Conservation (phyloP, 2,888 invertebrate species). For the Harmothoe impar region DNA sequence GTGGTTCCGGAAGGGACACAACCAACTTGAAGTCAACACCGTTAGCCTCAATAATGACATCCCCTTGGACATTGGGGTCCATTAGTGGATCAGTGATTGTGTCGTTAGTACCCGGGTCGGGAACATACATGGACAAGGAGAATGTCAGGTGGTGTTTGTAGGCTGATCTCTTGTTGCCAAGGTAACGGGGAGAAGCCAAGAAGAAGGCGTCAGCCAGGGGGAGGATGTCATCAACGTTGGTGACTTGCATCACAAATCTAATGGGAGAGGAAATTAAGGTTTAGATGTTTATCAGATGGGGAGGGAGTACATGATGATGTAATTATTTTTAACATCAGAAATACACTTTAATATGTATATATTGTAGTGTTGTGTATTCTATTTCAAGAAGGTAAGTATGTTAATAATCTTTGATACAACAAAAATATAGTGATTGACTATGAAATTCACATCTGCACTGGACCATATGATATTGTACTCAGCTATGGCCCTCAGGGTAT, state of each 20-base stretch:
- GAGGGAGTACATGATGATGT: neutral
- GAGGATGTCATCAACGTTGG: conserved; percentile 67
- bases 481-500: too few relatives aligned
- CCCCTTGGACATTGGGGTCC: conserved; percentile 67
- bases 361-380: too few relatives aligned
- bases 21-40: conserved; percentile 67
- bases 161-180: conserved; percentile 72
- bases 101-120: neutral
- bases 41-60: conserved; percentile 70
- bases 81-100: neutral
- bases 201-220: conserved; percentile 68
- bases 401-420: too few relatives aligned
- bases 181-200: conserved; percentile 70
- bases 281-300: neutral
- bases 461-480: too few relatives aligned
- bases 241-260: conserved; percentile 72
- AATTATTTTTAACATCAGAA: too few relatives aligned
- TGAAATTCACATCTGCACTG: too few relatives aligned
- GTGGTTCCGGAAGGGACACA: conserved; percentile 64
- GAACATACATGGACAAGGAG: conserved; percentile 64
- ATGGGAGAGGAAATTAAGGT: neutral
- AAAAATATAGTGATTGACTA: too few relatives aligned
- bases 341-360: too few relatives aligned
- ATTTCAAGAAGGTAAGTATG: too few relatives aligned
- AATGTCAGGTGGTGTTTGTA: conserved; percentile 72